These are phyloP conservation scores for Drosophila navojoa DNA, from an alignment of 1,140 invertebrate genomes.

Conservation along the genomic window DNA sequence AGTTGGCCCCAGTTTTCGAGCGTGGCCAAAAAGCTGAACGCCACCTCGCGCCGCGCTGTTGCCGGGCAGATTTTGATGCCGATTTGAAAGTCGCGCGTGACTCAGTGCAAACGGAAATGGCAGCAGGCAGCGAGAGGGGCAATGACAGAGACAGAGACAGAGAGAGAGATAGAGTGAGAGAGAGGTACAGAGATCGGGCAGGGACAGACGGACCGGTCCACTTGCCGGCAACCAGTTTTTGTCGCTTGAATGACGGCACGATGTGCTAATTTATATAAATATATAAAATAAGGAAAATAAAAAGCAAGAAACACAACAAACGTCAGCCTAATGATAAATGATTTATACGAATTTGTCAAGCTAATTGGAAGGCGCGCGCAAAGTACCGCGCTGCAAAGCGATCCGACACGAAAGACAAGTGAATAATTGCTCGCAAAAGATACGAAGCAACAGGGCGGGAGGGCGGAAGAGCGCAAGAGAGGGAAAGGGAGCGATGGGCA, in stretches of 20 bases:
- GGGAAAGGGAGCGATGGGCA: not conserved
- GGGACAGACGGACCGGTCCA: conserved; percentile 18
- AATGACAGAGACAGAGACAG: not conserved
- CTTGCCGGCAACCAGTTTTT: conserved; percentile 69
- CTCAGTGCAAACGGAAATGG: conserved; percentile 47
- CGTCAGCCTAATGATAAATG: conserved; percentile 60
- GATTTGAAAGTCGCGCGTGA: conserved; percentile 75
- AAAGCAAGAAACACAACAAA: conserved; percentile 6
- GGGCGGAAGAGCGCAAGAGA: not conserved
- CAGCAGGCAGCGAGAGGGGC: not conserved
- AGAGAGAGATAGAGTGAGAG: not conserved
- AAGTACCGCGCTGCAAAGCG: conserved; percentile 16
- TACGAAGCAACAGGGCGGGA: not conserved
- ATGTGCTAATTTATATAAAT: conserved; percentile 47
- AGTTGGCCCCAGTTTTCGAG: conserved; percentile 44
- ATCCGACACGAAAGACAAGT: not conserved
- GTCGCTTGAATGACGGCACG: conserved; percentile 43
- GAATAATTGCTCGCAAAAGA: conserved; percentile 1
- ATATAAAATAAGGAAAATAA: not conserved
- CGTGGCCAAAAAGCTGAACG: conserved; percentile 8
- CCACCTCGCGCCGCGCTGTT: conserved; percentile 56
- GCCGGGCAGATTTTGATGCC: conserved; percentile 60
- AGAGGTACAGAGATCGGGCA: not conserved
- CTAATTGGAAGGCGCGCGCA: conserved; percentile 59
- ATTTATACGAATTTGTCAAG: conserved; percentile 65